These are phyloP conservation scores for Hirtodrosophila trivittata DNA, from an alignment of 2,888 invertebrate species.

Conservation along the genomic window DNA sequence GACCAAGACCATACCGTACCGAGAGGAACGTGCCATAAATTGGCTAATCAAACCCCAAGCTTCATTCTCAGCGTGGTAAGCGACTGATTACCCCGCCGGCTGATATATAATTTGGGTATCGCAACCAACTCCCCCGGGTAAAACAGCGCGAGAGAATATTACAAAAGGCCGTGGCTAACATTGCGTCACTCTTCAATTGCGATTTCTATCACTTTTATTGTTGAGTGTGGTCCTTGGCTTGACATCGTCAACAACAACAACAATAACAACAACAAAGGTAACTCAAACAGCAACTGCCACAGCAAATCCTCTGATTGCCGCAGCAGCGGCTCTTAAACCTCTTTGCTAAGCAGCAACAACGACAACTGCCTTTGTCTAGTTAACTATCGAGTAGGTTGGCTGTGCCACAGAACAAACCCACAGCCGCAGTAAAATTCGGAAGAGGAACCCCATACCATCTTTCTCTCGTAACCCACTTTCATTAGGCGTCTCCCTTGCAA, in stretches of 20 bases:
- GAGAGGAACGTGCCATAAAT: slow-evolving; percentile 83
- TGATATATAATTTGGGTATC: slow-evolving; percentile 63
- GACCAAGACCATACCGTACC: slow-evolving; percentile 17
- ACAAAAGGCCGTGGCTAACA: background rate
- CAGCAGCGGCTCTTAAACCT: too few relatives aligned
- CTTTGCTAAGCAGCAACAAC: too few relatives aligned
- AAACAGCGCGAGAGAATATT: slow-evolving; percentile 4
- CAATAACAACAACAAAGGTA: too few relatives aligned
- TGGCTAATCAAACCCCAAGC: slow-evolving; percentile 80
- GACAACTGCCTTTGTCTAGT: background rate
- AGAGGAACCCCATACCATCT: too few relatives aligned
- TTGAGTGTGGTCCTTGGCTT: slow-evolving; percentile 3
- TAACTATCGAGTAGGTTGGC: background rate
- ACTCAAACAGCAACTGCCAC: too few relatives aligned
- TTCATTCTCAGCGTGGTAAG: slow-evolving; percentile 37
- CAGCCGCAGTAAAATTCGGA: too few relatives aligned
- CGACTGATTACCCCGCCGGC: slow-evolving; percentile 48
- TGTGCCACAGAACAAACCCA: too few relatives aligned
- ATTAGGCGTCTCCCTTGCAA: background rate
- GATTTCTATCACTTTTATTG: slow-evolving; percentile 12
- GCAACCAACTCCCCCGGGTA: slow-evolving; percentile 45
- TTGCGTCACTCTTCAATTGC: slow-evolving; percentile 24
- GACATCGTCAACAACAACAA: background rate
- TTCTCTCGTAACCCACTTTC: background rate
- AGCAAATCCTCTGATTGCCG: background rate